Conservation (phyloP, 2,113 vertebrate genomes). For the Daubentonia madagascariensis region DNA sequence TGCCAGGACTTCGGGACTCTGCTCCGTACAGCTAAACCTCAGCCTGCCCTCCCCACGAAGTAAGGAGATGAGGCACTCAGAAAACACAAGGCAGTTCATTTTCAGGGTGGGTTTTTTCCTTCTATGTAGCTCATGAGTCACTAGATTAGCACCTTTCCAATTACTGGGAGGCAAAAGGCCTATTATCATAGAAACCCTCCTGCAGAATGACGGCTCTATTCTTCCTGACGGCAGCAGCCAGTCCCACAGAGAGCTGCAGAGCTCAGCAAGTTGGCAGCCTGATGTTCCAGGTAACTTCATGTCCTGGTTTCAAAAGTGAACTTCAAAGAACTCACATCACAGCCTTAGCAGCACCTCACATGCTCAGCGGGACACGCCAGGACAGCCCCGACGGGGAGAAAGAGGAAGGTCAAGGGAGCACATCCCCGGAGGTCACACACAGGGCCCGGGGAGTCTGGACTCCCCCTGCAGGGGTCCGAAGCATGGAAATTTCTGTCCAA, state of each 20-base stretch:
- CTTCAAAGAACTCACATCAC: constrained; percentile 36
- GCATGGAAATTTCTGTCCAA: not conserved
- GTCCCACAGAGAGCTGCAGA: constrained; percentile 38
- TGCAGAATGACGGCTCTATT: constrained; percentile 70
- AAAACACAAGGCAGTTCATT: constrained; percentile 63
- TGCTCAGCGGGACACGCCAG: not conserved
- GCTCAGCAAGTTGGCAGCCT: constrained; percentile 23
- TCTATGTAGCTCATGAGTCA: constrained; percentile 74
- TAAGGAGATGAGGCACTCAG: constrained; percentile 51
- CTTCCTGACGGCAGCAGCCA: constrained; percentile 54
- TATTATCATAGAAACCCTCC: constrained; percentile 30
- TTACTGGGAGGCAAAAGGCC: constrained; percentile 56
- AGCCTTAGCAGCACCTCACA: not conserved
- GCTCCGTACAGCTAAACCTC: not conserved
- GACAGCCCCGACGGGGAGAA: not conserved
- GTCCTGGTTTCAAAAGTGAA: constrained; percentile 71
- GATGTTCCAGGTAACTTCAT: not conserved
- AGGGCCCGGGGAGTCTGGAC: not conserved
- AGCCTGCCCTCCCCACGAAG: not conserved
- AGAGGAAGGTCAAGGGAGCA: not conserved
- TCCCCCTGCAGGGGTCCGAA: fast-evolving
- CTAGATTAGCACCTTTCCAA: constrained; percentile 76
- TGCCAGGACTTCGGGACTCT: not conserved
- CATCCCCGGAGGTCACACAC: not conserved
- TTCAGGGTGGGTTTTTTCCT: constrained; percentile 43